Base-by-base conservation (phyloP, 2,888 invertebrate species). In the Epirrita christyi region DNA sequence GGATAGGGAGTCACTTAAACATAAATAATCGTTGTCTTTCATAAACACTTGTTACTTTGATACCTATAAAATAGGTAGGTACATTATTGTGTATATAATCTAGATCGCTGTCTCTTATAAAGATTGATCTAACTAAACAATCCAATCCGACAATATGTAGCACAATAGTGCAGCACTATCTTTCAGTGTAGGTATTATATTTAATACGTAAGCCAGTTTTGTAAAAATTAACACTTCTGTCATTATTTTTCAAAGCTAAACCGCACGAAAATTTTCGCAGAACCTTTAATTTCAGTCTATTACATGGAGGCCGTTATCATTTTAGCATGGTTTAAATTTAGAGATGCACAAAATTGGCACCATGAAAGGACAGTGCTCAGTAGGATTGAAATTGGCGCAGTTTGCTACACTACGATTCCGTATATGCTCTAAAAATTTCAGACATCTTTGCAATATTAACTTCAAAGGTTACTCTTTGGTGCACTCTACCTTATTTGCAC, bases 1-100 rank as follows among this genome's bases (percentile, higher is more conserved):
- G 71, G 75, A 73, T 79, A 79, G 71, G 71, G 72, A 76, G 81
- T 81, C 80, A 86, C 78, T 77, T 83, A 59, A n/a, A n/a, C n/a
- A n/a, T n/a, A n/a, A n/a, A n/a, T n/a, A n/a, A 61, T 61, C 51
- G 47, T 61, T 59, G 54, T 64, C 52, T 56, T 56, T 64, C 66
- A 70, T 70, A 66, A 71, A 70, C 70, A 70, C 71, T 69, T 72
- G 70, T 73, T 75, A 75, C 64, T 71, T 73, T 68, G 63, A 68
- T 64, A 49, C 49, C 52, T 56, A 61, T 61, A 43, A 21, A 43
- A 61, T 61, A 61, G 61, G 56, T 50, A 11, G 27, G 38, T 49
- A 32, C 49, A 49, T 43, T 29, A 42, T 41, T 54, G 42, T 44
- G 43, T 61, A 61, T 40, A 56, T 40, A 47, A 47, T 47, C 28